Evolutionary conservation across 2,113 vertebrate species (phyloP).

Genomic region (Menura novaehollandiae): DNA sequence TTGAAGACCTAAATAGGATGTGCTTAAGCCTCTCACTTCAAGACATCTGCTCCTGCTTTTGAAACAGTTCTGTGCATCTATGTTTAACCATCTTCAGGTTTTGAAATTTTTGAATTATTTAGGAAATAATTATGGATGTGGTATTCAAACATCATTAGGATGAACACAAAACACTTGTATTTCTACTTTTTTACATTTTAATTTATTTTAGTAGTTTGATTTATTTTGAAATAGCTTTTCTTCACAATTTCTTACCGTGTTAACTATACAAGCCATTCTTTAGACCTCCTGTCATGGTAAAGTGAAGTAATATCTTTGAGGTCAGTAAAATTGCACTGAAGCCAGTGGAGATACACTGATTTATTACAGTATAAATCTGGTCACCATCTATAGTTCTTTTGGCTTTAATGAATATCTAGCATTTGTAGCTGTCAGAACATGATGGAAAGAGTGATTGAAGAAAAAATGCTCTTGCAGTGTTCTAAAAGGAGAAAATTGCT

Average conservation of each 20-base stretch:
- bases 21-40: background rate
- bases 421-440: background rate
- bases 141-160: background rate
- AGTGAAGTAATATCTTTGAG: background rate
- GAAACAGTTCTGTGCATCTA: background rate
- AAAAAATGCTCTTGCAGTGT: background rate
- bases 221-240: background rate
- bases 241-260: background rate
- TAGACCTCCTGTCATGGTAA: background rate
- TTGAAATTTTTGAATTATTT: background rate
- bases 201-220: background rate
- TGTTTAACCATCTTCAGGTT: background rate
- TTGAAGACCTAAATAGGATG: background rate
- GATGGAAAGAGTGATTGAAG: background rate
- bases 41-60: background rate
- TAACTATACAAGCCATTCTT: background rate
- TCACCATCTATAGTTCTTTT: background rate
- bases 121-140: background rate
- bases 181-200: background rate
- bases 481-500: constrained; percentile 2
- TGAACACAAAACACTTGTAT: background rate
- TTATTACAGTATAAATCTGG: background rate
- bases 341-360: background rate
- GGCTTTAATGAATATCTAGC: background rate
- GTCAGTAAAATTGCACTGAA: background rate